Percentiles rank a stretch among this genome's conserved stretches.
Conservation (phyloP, 2,888 invertebrate genomes). For the Coecobrya sp. region DNA sequence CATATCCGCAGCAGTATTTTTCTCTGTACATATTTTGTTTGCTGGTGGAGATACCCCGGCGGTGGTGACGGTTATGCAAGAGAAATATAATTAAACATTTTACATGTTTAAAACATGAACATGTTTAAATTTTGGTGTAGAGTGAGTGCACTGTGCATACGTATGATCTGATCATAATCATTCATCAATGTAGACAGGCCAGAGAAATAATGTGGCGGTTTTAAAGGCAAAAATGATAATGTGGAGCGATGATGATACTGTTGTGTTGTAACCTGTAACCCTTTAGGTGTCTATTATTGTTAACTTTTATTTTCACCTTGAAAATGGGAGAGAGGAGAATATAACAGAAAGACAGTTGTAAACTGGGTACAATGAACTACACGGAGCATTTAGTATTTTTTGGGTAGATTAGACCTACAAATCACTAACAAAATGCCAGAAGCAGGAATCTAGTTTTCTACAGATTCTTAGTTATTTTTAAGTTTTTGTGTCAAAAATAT, state of each 20-base stretch:
- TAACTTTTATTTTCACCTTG: conserved; percentile 38
- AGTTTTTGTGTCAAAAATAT: not conserved
- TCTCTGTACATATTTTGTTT: not conserved
- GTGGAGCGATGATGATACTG: not conserved
- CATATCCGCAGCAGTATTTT: not conserved
- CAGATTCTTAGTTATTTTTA: not conserved
- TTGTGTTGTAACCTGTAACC: not conserved
- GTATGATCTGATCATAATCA: not conserved
- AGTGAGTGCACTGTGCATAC: no score
- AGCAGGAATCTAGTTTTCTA: not conserved
- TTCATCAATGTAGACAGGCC: not conserved
- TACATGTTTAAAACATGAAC: conserved; percentile 69
- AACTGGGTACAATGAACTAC: conserved; percentile 31
- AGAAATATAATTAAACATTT: conserved; percentile 65
- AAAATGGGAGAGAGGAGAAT: not conserved
- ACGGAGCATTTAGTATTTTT: not conserved
- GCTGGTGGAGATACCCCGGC: not conserved
- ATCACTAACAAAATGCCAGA: not conserved
- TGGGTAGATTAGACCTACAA: not conserved
- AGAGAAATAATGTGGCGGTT: not conserved
- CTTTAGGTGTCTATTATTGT: not conserved
- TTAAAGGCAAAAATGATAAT: not conserved
- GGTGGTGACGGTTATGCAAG: conserved; percentile 11
- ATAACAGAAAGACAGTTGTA: no score
- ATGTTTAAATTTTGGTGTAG: conserved; percentile 11